Percentiles rank a stretch among this genome's conserved stretches.
These are phyloP conservation scores for Uria lomvia DNA, from an alignment of 2,113 vertebrate genomes.

Conservation along the genomic window DNA sequence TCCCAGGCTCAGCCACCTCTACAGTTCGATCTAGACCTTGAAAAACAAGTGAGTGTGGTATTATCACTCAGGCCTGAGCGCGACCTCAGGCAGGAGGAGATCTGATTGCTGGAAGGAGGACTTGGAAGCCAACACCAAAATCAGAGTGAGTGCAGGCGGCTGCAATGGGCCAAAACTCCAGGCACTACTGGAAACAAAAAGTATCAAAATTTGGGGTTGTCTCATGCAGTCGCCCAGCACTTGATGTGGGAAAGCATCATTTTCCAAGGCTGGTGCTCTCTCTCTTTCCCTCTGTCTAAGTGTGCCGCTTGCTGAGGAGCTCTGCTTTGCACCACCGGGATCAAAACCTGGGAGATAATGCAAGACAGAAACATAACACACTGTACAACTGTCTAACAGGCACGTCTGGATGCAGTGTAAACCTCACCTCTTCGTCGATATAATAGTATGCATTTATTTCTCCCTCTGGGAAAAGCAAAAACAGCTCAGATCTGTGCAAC, in stretches of 20 bases:
- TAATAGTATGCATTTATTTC: not conserved
- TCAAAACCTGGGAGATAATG: not conserved
- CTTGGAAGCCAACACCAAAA: not conserved
- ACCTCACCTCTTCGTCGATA: not conserved
- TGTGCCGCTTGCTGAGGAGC: not conserved
- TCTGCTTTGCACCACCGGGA: not conserved
- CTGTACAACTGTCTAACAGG: not conserved
- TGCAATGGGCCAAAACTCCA: not conserved
- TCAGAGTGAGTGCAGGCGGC: not conserved
- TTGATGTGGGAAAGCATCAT: not conserved
- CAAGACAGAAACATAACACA: not conserved
- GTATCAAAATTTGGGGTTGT: not conserved
- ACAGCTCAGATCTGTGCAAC: not conserved
- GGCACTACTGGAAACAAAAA: not conserved
- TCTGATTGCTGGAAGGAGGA: not conserved
- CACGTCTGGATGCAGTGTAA: slow-evolving; percentile 29
- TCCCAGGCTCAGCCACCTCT: not conserved
- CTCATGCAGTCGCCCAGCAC: not conserved
- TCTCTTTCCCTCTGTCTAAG: not conserved
- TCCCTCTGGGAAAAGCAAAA: slow-evolving; percentile 5
- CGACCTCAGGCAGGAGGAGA: not conserved
- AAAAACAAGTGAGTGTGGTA: not conserved
- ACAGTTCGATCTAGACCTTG: not conserved
- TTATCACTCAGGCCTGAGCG: not conserved
- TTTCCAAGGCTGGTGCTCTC: not conserved